phyloP scores from a whole-genome alignment of 1,140 invertebrate genomes.

The Cherax destructor region DNA sequence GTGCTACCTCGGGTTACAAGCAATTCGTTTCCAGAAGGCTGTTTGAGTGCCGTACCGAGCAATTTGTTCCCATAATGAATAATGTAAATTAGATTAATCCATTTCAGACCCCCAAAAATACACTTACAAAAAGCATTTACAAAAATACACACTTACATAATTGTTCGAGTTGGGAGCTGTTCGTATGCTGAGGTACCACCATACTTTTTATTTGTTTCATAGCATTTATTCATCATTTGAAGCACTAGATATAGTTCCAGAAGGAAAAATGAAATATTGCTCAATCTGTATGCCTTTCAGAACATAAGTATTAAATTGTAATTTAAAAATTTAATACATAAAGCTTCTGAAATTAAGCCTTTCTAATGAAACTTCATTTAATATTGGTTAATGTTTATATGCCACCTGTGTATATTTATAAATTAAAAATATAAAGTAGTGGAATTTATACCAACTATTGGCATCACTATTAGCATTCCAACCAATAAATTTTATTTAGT shows the following conservation, averaged over 20 bases:
- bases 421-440: background rate
- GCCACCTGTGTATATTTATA: background rate
- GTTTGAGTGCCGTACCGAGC: too few species aligned
- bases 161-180: too few species aligned
- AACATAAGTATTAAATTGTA: background rate
- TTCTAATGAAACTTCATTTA: background rate
- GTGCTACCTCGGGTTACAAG: too few species aligned
- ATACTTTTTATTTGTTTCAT: background rate
- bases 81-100: too few species aligned
- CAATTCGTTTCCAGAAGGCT: too few species aligned
- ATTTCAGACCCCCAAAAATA: too few species aligned
- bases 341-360: background rate
- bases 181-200: too few species aligned
- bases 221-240: background rate
- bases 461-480: constrained; percentile 3
- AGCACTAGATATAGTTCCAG: background rate
- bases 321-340: background rate
- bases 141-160: too few species aligned
- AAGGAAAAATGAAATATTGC: background rate
- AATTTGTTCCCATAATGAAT: too few species aligned
- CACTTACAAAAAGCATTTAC: too few species aligned
- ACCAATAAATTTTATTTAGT: background rate
- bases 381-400: background rate
- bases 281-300: background rate
- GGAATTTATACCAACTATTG: background rate